phyloP scores from a whole-genome alignment of 92 coral and sea anemone genomes.

The Zoanthus sansibaricus region DNA sequence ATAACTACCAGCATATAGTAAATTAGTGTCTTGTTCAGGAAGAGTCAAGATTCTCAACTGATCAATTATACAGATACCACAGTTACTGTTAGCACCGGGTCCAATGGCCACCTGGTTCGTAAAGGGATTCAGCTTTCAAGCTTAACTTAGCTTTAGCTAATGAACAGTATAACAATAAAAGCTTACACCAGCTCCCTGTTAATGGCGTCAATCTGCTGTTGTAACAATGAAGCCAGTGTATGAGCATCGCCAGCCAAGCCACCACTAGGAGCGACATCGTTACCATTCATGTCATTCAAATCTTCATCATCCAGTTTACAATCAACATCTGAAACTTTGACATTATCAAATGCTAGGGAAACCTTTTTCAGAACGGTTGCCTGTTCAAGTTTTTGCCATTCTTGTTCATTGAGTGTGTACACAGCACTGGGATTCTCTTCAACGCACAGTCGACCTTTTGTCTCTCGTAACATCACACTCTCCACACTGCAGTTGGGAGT shows the following conservation, averaged over 20 bases:
- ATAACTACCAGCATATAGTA: no score
- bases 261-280: conserved; percentile 44
- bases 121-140: no score
- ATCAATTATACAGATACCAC: no score
- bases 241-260: conserved; percentile 92
- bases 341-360: conserved; percentile 88
- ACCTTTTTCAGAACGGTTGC: conserved; percentile 90
- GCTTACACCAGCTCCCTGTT: conserved; percentile 76
- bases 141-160: no score
- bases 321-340: conserved; percentile 64
- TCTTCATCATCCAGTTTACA: conserved; percentile 69
- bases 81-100: no score
- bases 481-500: conserved; percentile 40
- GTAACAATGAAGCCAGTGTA: conserved; percentile 88
- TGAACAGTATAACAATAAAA: not conserved
- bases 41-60: no score
- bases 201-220: conserved; percentile 96
- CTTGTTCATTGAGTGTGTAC: conserved; percentile 94
- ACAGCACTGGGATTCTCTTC: conserved; percentile 91
- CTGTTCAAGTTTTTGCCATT: conserved; percentile 98
- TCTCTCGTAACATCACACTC: conserved; percentile 74
- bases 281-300: conserved; percentile 62
- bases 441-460: conserved; percentile 87
- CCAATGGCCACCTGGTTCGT: no score
- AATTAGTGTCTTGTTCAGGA: no score